Base-by-base conservation (phyloP, 2,888 invertebrate genomes). In the Apotomis turbidana region DNA sequence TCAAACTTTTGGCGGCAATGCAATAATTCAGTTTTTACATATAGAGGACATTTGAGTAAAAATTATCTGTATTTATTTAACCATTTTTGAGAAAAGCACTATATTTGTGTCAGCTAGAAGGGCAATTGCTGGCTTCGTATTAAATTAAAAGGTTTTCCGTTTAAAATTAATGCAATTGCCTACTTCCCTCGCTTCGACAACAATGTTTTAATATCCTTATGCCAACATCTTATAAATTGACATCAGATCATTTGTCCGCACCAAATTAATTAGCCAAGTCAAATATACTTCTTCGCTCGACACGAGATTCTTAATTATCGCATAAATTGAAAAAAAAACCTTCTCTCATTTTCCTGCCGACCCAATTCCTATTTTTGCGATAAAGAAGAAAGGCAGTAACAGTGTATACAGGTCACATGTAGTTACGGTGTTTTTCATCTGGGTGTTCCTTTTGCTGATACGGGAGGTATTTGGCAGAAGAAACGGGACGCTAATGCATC, bases 401-500 rank as follows among this genome's bases (percentile, higher is more conserved):
- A 64, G 46, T 57, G 27, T 46, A 6, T 10, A 46, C 27, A 41
- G 63, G 41, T 51, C 38, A 27, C 41, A 44, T 44, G 44, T 66
- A 46, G 66, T 44, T 44, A 49, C 44, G 3, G 66, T 36, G 46
- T 66, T 64, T 63, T 63, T 41, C 64, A 27, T 55, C 44, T 62
- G 36, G 36, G 49, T 57, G 49, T 49, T 46, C 36, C 44, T 51
- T 49, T 67, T 58, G 57, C 71, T 55, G 67, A 61, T 54, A 52
- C 61, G 57, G 27, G 13, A 67, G 66, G 55, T 61, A 67, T 71
- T 71, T 71, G 71, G 71, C 71, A 62, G 44, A 68, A 71, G 71
- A 71, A 71, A 71, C 68, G 67, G 71, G 51, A 64, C 61, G 61
- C 71, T 71, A 71, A 71, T 71, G 71, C 71, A 71, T 61, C 71